Evolutionary conservation across 92 coral and sea anemone genomes (phyloP), one percentile per base, ranked within the genome.

Genomic region (Scolanthus callimorphus): DNA sequence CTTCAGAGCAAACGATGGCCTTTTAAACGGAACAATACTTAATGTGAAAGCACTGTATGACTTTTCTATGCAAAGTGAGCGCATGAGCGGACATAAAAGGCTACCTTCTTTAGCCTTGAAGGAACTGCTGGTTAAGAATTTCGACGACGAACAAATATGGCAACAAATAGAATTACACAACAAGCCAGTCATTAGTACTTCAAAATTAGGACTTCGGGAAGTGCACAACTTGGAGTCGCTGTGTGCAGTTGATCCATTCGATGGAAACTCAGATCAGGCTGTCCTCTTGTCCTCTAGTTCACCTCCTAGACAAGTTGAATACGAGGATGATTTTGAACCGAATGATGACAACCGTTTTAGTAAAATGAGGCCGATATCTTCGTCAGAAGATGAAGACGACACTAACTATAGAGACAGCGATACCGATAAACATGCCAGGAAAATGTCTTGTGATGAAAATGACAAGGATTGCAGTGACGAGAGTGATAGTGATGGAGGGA

Each of bases 161-260:
- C 97, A 91, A 51, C 89, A 91, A 77, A 88, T 91, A 41, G 89
- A 91, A 17, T 83, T 91, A 49, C 96, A 83, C 45, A 91, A 91
- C 51, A 67, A 73, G 48, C 84, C 97, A 1, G 49, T 59, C 2
- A 51, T 85, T 2, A 55, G 59, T 39, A 68, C 22, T 24, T 19
- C 65, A 13, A 51, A 29, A 43, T 51, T 55, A 9, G 62, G 25
- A 17, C 57, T 78, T 20, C 58, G 58, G 43, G 49, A 49, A 1
- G 19, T 78, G 38, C 61, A 55, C 25, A 44, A 45, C n/a, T 30
- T 25, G 22, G 30, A 54, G 24, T 4, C 38, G 9, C n/a, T n/a
- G n/a, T n/a, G n/a, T n/a, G n/a, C n/a, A n/a, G 4, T 46, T 6
- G 52, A 11, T 20, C 41, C 9, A 9, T 6, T 20, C 17, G 21